A percentile compares a stretch with the other conserved stretches of the same genome.
Conservation (phyloP, 2,888 invertebrate genomes). For the Branchellion lobata region DNA sequence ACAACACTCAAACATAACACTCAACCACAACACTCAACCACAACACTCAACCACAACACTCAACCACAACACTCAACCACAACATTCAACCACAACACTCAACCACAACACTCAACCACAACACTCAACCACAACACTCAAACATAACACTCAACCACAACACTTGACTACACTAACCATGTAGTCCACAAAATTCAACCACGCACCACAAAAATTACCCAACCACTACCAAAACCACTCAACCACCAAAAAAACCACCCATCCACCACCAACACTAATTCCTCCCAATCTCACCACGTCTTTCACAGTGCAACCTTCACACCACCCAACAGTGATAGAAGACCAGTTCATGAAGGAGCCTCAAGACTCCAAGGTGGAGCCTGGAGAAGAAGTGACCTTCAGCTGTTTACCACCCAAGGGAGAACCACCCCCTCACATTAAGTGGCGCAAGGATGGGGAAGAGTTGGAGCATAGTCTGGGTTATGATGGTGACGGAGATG, state of each 20-base stretch:
- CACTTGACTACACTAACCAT: no score
- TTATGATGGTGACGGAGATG: constrained; percentile 58
- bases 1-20: no score
- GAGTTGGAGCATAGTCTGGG: constrained; percentile 29
- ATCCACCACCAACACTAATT: no score
- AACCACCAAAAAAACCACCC: background rate
- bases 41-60: no score
- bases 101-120: no score
- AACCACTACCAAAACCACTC: no score
- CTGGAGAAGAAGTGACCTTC: constrained; percentile 68
- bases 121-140: no score
- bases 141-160: no score
- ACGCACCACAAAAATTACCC: background rate
- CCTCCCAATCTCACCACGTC: no score
- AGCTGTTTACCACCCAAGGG: constrained; percentile 87
- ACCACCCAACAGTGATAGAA: constrained; percentile 73
- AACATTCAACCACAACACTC: no score
- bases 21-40: no score
- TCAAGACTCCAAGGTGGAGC: constrained; percentile 77
- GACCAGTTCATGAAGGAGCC: constrained; percentile 86
- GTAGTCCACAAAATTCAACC: background rate
- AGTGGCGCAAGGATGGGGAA: constrained; percentile 77
- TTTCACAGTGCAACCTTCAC: background rate
- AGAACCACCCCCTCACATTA: constrained; percentile 82
- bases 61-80: no score